Evolutionary conservation across 2,113 vertebrate species (phyloP).

Genomic region (Hyperoodon ampullatus): DNA sequence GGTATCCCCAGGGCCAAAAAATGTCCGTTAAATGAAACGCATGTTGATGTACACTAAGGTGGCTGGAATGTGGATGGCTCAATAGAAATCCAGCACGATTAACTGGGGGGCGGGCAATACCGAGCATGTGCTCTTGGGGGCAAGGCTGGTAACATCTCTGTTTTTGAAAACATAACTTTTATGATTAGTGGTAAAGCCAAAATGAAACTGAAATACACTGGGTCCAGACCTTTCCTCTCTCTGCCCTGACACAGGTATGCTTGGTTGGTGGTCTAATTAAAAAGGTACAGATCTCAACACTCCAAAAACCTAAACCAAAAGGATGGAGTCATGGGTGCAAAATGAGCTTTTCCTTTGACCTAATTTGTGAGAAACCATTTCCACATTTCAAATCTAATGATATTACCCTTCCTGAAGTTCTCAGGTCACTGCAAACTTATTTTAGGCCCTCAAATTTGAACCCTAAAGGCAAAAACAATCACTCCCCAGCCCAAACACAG

Average conservation of each 20-base stretch:
- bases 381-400: background rate
- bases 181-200: background rate
- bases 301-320: conserved; percentile 25
- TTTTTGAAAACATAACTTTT: background rate
- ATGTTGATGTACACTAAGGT: background rate
- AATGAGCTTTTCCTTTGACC: background rate
- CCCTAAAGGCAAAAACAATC: background rate
- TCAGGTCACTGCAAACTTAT: background rate
- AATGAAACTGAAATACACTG: background rate
- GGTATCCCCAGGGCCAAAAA: background rate
- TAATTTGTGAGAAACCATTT: background rate
- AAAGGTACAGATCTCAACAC: background rate
- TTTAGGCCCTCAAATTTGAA: conserved; percentile 4
- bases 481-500: background rate
- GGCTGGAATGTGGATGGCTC: background rate
- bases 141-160: background rate
- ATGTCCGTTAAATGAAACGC: background rate
- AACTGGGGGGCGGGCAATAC: background rate
- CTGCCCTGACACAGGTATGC: background rate
- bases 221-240: background rate
- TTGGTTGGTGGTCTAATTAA: background rate
- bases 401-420: background rate
- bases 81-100: background rate
- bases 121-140: background rate
- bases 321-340: background rate